Base-by-base conservation (phyloP, 2,888 invertebrate species). In the Tetrapedia diversipes region DNA sequence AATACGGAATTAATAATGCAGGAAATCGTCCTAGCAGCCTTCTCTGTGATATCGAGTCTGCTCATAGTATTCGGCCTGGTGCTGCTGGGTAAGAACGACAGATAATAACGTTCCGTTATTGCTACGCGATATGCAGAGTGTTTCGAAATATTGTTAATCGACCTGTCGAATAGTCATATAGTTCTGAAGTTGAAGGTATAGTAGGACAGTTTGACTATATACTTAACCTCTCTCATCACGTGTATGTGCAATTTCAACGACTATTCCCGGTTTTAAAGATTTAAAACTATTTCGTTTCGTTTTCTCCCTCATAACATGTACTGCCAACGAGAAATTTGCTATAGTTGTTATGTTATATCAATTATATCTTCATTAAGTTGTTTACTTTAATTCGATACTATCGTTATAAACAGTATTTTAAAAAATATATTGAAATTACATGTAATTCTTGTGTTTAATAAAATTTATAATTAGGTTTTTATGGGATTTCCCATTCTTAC, bases 41-140 rank as follows among this genome's bases (percentile, higher is more conserved):
- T 94, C 84, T 94, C 94, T 69, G 92, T 94, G 83, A 85, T 94
- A 86, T 93, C 93, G 80, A 94, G 94, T 81, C 90, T 94, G 82
- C 89, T 92, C 83, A 92, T 94, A 88, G 94, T 94, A 77, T 92
- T 93, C 86, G 90, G 93, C 68, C 93, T 94, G 85, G 94, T 94
- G 82, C 87, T 93, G 74, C 91, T 94, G 89, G 95, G 95, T 95
- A 93, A 94, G 92, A 83, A 65, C 51, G 57, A 67, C 67, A 65
- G 54, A 66, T 66, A 73, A 53, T 47, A 69, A 57, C 41, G 51
- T 54, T 53, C 16, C 11, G 64, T 70, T 75, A 45, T 61, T 66
- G 45, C 47, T 75, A 32, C 27, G 59, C 59, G 47, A n/a, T 75
- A 47, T 10, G 19, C 60, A 47, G 54, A 65, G 11, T 41, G 34